Evolutionary conservation across 2,888 invertebrate species (phyloP), one percentile per base, ranked within the genome.

Genomic region (Alitta virens): DNA sequence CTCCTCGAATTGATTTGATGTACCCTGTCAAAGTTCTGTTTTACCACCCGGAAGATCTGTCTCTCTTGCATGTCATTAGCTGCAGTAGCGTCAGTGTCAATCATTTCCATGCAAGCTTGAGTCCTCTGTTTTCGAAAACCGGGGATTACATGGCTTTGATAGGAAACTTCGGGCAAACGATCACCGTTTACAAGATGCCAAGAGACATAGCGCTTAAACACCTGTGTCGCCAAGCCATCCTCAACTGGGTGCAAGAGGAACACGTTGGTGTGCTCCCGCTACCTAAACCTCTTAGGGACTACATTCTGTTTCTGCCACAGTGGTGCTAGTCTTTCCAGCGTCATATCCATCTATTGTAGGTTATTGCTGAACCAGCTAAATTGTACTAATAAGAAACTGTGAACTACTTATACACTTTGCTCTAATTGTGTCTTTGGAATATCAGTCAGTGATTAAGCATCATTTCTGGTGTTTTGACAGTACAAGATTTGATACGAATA

Each of bases 141-240:
- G 63, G 65, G 24, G 63, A 65, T 50, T 63, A 63, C 57, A 63
- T 65, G 58, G 65, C 65, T 16, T 49, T 65, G 42, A 57, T 56
- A 21, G 64, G 64, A 57, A 56, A 42, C 54, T 50, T 55, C 40
- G 56, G 60, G 21, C 63, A 63, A 24, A 54, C 40, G 23, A 63
- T 60, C 23, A 60, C 56, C 25, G 54, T 60, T 16, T 60, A 60
- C 46, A 60, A 60, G 24, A 60, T 60, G 60, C 60, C 60, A 38
- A 38, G 33, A 42, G 60, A 60, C 21, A 51, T 42, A 27, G 16
- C 53, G 21, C 60, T 60, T 18, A 60, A 60, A 26, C 49, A 60
- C 18, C 54, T 60, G 24, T 60, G 60, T 25, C 53, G 60, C 1
- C 53, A 40, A n/a, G 54, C 60, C 53, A 53, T 60, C 23, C 60